phyloP scores from a whole-genome alignment of 2,113 vertebrate species.

The Sphaerodactylus townsendi region DNA sequence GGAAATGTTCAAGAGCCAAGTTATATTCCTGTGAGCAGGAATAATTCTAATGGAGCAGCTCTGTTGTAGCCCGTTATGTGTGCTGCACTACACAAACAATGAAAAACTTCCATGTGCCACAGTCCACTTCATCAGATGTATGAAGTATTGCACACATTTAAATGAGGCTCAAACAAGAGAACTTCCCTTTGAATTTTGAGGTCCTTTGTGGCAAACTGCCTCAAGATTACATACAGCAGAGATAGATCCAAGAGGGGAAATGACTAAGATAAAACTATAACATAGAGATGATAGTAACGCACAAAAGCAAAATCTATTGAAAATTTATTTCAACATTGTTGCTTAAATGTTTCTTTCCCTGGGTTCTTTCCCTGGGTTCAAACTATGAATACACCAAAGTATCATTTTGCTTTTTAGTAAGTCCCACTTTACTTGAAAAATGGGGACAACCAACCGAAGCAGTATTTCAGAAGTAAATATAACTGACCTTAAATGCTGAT shows the following conservation, averaged over 20 bases:
- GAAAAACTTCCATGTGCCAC: no score
- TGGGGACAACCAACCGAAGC: neutral
- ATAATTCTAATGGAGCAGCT: no score
- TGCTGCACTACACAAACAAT: no score
- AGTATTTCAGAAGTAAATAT: neutral
- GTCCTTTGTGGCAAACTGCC: neutral
- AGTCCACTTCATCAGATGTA: no score
- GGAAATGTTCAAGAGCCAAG: neutral
- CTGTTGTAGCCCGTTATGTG: no score
- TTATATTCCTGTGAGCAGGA: neutral
- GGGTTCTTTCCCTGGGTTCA: neutral
- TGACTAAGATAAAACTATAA: no score
- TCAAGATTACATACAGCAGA: neutral
- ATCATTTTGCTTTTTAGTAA: no score
- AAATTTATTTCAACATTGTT: neutral
- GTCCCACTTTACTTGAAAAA: neutral
- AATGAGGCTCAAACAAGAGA: no score
- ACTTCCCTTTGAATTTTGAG: neutral
- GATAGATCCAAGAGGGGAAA: neutral
- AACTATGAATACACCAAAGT: neutral
- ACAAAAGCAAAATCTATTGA: neutral
- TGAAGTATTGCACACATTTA: no score
- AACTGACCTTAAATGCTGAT: conserved; percentile 80
- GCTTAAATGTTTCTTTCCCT: neutral
- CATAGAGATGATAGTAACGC: neutral